Base-by-base conservation (phyloP, 2,888 invertebrate genomes). In the Encarsia formosa region DNA sequence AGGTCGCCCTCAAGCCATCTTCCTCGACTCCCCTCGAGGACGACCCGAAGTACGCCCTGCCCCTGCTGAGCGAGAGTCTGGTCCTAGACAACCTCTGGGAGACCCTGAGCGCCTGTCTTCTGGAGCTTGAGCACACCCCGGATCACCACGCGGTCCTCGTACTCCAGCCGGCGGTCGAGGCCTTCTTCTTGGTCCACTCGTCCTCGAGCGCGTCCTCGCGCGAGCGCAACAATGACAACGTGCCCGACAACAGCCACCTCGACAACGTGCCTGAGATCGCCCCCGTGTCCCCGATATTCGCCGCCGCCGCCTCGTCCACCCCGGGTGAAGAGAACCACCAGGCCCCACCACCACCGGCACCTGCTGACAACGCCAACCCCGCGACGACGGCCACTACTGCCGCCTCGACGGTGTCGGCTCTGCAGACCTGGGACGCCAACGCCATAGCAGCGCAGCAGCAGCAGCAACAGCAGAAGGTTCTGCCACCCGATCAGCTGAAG, bases 111-210 rank as follows among this genome's bases (percentile, higher is more conserved):
- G 81, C 83, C 54, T 91, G 91, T 70, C 79, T 93, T 59, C 75
- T 83, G 20, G 87, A 88, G 66, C 75, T 92, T 52, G 88, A 89
- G 60, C 83, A 87, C 65, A 89, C 90, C 23, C 87, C 88, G 22
- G 91, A 92, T 75, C 88, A 88, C 66, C 89, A 91, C 76, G 91
- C 91, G 35, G 91, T 91, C 18, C 80, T 91, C 26, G 88, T 91
- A 22, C 76, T 92, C 49, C 65, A 85, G 75, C 89, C 91, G 22
- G 87, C 91, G 5, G 91, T 93, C 3, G 92, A 93, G 75, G 90
- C 91, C 11, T 93, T 93, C 77, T 93, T 93, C 78, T 76, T 92
- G 48, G 89, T 91, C 3, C 91, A 92, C 69, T 88, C 90, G 16
- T 85, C 85, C 61, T 74, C 80, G 57, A 77, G 79, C 71, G 68